phyloP scores from a whole-genome alignment of 1,140 invertebrate genomes.

The Apis laboriosa region DNA sequence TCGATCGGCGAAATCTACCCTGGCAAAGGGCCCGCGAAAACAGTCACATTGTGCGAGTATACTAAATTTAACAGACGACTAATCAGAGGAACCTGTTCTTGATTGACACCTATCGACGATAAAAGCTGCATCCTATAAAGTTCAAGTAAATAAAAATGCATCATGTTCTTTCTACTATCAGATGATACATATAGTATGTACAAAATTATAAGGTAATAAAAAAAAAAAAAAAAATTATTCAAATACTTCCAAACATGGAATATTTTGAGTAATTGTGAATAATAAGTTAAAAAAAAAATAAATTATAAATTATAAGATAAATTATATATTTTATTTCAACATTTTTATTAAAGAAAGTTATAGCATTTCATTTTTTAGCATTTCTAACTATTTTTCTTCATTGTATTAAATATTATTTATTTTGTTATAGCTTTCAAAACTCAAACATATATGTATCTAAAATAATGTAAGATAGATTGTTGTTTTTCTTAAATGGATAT shows the following conservation, averaged over 20 bases:
- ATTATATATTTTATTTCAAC: not conserved
- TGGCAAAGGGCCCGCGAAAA: conserved; percentile 59
- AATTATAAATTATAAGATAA: not conserved
- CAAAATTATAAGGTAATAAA: not conserved
- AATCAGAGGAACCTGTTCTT: conserved; percentile 58
- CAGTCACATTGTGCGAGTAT: conserved; percentile 52
- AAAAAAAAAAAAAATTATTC: not conserved
- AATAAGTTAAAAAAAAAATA: not conserved
- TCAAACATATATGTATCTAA: not conserved
- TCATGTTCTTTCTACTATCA: not conserved
- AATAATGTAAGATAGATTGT: not conserved
- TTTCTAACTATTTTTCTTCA: not conserved
- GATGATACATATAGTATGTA: not conserved
- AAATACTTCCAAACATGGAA: not conserved
- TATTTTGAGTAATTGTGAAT: not conserved
- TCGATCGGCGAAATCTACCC: conserved; percentile 55
- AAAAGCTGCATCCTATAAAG: not conserved
- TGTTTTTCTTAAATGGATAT: too few species aligned
- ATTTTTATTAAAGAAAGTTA: not conserved
- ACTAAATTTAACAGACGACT: conserved; percentile 68
- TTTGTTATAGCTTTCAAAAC: not conserved
- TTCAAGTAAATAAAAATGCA: conserved; percentile 20
- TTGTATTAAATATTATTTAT: not conserved
- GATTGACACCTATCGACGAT: conserved; percentile 54
- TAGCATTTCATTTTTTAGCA: not conserved